Base-by-base conservation (phyloP, 2,797 vertebrate genomes). In the Notolepis coatsorum region DNA sequence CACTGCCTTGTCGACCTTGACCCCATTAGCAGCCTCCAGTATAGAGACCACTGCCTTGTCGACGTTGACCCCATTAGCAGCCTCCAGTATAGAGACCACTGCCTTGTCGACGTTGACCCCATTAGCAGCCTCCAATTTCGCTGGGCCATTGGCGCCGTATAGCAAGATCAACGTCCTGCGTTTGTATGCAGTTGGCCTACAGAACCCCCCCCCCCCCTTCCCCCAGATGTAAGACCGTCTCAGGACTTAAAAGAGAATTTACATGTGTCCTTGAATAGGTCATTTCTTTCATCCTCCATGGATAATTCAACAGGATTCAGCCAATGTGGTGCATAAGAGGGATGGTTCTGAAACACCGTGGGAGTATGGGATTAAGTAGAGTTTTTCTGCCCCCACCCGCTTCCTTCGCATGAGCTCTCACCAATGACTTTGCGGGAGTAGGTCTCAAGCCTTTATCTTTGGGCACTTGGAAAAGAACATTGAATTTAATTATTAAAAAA, bases 401-500 rank as follows among this genome's bases (percentile, higher is more conserved):
- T 33, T 25, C 30, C 15, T 30, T 58, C 24, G 7, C 58, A 3
- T 1, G 13, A 13, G 31, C 64, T 52, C 50, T 80, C 53, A 33
- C 65, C 23, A 56, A 37, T 68, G 59, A 76, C 65, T 70, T 53
- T 60, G 50, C 55, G 1, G 37, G 12, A 37, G 50, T 3, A 3
- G 15, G n/a, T 79, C 58, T 58, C 49, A 39, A 41, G 48, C 60
- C 50, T 72, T 68, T 58, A 42, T 80, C 73, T 50, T 24, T 3
- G 38, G 39, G 66, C 35, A 53, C 57, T 61, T 69, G 61, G 51
- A 31, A 66, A 68, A 70, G 55, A 82, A 72, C 50, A 50, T 37
- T 61, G 64, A 75, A 71, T 85, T 71, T 57, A 84, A 81, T 80
- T 71, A 77, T 80, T 75, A 58, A 75, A 72, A 80, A 71, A 18